Conservation (phyloP, 2,888 invertebrate species). For the Steinernema carpocapsae region DNA sequence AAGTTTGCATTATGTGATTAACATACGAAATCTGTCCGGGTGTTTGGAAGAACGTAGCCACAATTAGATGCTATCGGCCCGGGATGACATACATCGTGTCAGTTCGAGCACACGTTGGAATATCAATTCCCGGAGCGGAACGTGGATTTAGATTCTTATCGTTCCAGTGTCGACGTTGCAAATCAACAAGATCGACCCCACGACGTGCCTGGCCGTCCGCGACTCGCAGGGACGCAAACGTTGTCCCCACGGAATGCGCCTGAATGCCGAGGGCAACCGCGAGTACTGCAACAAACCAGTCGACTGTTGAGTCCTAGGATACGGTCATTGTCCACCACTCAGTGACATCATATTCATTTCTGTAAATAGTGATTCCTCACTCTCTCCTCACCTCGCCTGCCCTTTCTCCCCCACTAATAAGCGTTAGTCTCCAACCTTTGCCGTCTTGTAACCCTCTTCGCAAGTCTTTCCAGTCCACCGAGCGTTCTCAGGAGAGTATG, state of each 20-base stretch:
- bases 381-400: neutral
- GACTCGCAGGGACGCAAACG: constrained; percentile 49
- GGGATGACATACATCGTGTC: neutral
- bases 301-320: constrained; percentile 45
- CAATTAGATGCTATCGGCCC: constrained; percentile 20
- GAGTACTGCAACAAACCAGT: constrained; percentile 51
- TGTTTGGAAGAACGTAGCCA: constrained; percentile 1
- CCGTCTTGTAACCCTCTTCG: neutral
- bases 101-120: neutral
- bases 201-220: constrained; percentile 43
- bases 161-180: constrained; percentile 46
- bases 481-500: constrained; percentile 26
- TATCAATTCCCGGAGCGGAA: neutral
- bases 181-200: constrained; percentile 44
- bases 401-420: neutral
- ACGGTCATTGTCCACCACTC: neutral
- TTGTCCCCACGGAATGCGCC: constrained; percentile 49
- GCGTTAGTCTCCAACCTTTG: neutral
- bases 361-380: constrained; percentile 30
- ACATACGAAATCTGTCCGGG: too few relatives aligned
- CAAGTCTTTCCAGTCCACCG: constrained; percentile 23
- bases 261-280: constrained; percentile 36
- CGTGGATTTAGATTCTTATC: constrained; percentile 13
- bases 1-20: constrained; percentile 37
- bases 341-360: constrained; percentile 27